Conservation (phyloP, 2,888 invertebrate species). For the Euphydryas editha region DNA sequence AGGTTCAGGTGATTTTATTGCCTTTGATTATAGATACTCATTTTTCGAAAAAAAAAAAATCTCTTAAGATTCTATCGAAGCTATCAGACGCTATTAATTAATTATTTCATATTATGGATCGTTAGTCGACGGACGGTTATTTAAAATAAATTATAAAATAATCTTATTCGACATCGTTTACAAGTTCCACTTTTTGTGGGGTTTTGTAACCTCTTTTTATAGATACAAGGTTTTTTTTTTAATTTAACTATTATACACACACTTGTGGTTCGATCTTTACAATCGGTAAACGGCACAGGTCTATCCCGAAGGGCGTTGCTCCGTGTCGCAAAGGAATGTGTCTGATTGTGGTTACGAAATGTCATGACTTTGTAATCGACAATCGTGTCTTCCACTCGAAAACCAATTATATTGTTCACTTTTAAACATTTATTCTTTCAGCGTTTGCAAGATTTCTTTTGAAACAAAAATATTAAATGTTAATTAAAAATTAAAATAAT, state of each 20-base stretch:
- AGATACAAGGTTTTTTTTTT: slow-evolving; percentile 13
- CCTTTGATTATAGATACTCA: slow-evolving; percentile 25
- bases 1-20: slow-evolving; percentile 58
- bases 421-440: slow-evolving; percentile 9
- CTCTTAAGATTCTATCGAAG: background rate
- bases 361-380: slow-evolving; percentile 66
- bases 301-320: slow-evolving; percentile 74
- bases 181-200: slow-evolving; percentile 15
- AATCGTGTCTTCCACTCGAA: slow-evolving; percentile 58
- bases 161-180: background rate
- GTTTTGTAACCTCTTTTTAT: slow-evolving; percentile 19
- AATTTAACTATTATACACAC: slow-evolving; percentile 19
- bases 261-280: slow-evolving; percentile 37
- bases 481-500: slow-evolving; percentile 18
- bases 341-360: slow-evolving; percentile 80
- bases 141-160: background rate
- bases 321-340: slow-evolving; percentile 72
- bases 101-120: background rate
- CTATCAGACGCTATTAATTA: background rate
- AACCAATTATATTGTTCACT: slow-evolving; percentile 52
- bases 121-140: background rate
- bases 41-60: background rate
- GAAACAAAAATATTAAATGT: slow-evolving; percentile 12
- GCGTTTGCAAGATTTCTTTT: slow-evolving; percentile 8
- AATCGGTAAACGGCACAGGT: slow-evolving; percentile 66